Evolutionary conservation across 2,113 vertebrate species (phyloP).

Genomic region (Muscicapa adusta): DNA sequence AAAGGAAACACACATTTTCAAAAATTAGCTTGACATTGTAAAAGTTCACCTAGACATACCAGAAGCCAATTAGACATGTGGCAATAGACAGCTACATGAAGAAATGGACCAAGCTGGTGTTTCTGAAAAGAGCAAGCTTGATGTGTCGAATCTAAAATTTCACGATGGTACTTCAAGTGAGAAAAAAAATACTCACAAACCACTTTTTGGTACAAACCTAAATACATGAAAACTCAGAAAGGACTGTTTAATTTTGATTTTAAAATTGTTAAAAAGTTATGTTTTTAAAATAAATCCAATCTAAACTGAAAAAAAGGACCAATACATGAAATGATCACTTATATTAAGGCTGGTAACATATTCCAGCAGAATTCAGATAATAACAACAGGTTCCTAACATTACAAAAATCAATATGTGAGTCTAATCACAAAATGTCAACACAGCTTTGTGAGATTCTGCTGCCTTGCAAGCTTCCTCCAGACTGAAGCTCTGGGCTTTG

Average conservation of each 20-base stretch:
- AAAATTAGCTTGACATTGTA: slow-evolving; percentile 51
- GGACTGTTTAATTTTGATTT: neutral
- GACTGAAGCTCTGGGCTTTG: neutral
- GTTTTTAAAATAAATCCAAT: neutral
- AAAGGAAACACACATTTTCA: slow-evolving; percentile 1
- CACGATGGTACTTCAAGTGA: neutral
- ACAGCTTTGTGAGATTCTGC: neutral
- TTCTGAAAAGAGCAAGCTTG: slow-evolving; percentile 51
- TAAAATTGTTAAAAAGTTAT: neutral
- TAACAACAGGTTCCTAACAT: neutral
- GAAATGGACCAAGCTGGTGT: neutral
- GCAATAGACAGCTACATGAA: slow-evolving; percentile 30
- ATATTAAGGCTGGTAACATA: neutral
- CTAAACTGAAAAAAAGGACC: neutral
- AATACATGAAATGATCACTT: neutral
- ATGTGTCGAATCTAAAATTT: neutral
- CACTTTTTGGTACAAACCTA: neutral
- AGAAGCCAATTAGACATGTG: slow-evolving; percentile 29
- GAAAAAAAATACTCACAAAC: neutral
- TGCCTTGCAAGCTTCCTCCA: neutral
- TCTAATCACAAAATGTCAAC: neutral
- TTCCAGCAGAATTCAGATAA: neutral
- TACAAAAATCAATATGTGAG: neutral
- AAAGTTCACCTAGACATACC: slow-evolving; percentile 57
- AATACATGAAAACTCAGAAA: neutral